Evolutionary conservation across 2,888 invertebrate genomes (phyloP).

Genomic region (Catocala nupta): DNA sequence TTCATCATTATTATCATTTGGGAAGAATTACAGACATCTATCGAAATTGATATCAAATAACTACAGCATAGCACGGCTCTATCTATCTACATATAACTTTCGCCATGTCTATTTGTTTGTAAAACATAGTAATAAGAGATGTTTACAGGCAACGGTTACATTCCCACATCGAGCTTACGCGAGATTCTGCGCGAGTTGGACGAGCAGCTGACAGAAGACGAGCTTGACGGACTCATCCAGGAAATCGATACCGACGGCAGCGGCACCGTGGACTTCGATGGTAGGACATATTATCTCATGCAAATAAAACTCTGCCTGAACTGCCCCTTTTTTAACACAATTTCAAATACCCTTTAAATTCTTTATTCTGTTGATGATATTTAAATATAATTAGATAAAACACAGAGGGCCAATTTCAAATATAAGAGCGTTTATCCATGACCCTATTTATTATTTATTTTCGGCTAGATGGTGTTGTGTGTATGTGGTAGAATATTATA

Average conservation of each 20-base stretch:
- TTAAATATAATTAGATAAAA: not conserved
- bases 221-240: conserved; percentile 98
- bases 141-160: conserved; percentile 93
- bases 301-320: no score
- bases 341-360: no score
- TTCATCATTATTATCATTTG: no score
- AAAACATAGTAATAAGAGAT: not conserved
- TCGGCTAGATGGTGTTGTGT: no score
- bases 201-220: conserved; percentile 97
- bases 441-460: no score
- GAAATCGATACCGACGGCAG: conserved; percentile 99
- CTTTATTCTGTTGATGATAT: no score
- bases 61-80: no score
- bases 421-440: conserved; percentile 11
- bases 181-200: conserved; percentile 98
- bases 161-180: conserved; percentile 96
- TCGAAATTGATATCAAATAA: no score
- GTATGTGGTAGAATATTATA: no score
- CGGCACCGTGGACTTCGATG: conserved; percentile 99
- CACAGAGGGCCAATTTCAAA: not conserved
- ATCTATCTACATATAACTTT: no score
- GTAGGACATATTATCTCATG: conserved; percentile 78
- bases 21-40: no score
- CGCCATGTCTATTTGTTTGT: no score
- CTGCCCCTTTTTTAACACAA: not conserved